Conservation (phyloP, 2,113 vertebrate genomes). For the Hemibagrus wyckioides region DNA sequence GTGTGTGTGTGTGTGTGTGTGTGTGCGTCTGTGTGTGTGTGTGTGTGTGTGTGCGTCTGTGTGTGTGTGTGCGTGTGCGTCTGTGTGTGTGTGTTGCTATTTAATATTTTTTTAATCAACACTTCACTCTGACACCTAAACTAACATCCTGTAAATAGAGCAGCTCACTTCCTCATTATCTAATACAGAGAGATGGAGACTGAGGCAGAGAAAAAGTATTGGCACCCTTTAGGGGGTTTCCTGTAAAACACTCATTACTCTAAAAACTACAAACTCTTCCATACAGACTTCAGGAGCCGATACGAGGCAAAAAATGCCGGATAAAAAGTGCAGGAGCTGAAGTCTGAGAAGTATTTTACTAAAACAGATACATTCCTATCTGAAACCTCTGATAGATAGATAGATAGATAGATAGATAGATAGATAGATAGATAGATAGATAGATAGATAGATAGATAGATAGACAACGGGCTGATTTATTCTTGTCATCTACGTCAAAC, state of each 20-base stretch:
- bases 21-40: too few relatives aligned
- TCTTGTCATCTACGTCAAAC: too few relatives aligned
- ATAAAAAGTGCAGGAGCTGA: neutral
- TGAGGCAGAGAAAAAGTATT: slow-evolving; percentile 2
- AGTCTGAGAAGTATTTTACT: neutral
- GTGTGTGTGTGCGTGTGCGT: neutral
- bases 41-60: too few relatives aligned
- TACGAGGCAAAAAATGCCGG: neutral
- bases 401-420: too few relatives aligned
- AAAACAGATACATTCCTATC: neutral
- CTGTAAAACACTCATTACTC: too few relatives aligned
- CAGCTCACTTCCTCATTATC: slow-evolving; percentile 4
- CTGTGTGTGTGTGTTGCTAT: neutral
- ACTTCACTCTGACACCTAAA: slow-evolving; percentile 39
- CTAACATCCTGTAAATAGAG: slow-evolving; percentile 11
- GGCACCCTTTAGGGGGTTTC: neutral
- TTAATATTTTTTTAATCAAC: slow-evolving; percentile 31
- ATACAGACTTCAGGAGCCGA: neutral
- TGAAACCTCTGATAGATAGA: too few relatives aligned
- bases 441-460: too few relatives aligned
- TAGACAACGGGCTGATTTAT: too few relatives aligned
- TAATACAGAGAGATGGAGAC: neutral
- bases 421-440: too few relatives aligned
- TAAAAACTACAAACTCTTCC: too few relatives aligned
- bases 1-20: too few relatives aligned